phyloP scores from a whole-genome alignment of 37 sponge, comb jelly and placozoan species.

The Hexactinellida sp. region DNA sequence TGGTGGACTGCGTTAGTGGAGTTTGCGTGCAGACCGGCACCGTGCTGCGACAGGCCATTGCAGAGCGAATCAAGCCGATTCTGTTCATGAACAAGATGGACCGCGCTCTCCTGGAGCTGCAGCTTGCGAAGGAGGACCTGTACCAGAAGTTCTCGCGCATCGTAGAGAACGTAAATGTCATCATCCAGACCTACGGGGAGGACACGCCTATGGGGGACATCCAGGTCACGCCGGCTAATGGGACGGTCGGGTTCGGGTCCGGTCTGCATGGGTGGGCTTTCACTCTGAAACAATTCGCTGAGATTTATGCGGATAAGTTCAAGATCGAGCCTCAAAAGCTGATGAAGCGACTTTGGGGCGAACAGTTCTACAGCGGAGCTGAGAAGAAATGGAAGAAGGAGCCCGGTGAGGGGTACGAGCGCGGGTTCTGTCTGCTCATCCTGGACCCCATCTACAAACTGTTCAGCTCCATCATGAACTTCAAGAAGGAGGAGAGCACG shows the following conservation, averaged over 20 bases:
- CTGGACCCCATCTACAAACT: constrained; percentile 99
- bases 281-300: constrained; percentile 97
- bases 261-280: constrained; percentile 99
- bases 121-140: constrained; percentile 83
- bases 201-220: constrained; percentile 90
- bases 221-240: constrained; percentile 55
- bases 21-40: constrained; percentile 98
- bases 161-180: constrained; percentile 92
- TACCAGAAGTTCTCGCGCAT: constrained; percentile 96
- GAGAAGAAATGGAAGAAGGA: constrained; percentile 86
- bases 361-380: constrained; percentile 72
- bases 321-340: constrained; percentile 84
- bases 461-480: constrained; percentile 84
- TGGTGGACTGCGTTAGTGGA: constrained; percentile 96
- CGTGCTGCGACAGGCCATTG: constrained; percentile 92
- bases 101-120: constrained; percentile 94
- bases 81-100: constrained; percentile 99
- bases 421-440: constrained; percentile 92
- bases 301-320: constrained; percentile 90
- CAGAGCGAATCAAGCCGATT: constrained; percentile 92
- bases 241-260: constrained; percentile 98
- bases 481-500: constrained; percentile 69
- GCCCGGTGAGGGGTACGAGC: constrained; percentile 49
- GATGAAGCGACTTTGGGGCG: constrained; percentile 95
- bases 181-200: constrained; percentile 90